Evolutionary conservation across 2,797 vertebrate genomes (phyloP), one percentile per base, ranked within the genome.

Genomic region (Eulemur rubriventer): DNA sequence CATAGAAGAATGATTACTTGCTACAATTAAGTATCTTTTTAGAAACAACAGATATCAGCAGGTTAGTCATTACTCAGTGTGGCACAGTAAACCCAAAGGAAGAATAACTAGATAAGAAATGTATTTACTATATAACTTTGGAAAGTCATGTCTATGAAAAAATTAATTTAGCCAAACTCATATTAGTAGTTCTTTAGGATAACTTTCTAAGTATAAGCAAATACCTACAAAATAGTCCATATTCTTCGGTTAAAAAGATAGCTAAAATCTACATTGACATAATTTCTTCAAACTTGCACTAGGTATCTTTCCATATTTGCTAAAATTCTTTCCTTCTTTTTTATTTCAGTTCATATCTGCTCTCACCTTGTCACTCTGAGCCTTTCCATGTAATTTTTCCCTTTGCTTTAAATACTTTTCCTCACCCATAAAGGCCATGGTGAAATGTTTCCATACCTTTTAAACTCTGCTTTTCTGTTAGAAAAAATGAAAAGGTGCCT

Each of bases 141-240:
- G 24, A 86, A 89, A 90, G 41, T 92, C 7, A 75, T 0, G 46
- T 89, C 10, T 46, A 38, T 93, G 24, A 73, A 92, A 85, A 86
- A 59, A 72, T 57, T 33, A 79, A 33, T 46, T 81, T 38, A 63
- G 11, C 3, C 30, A 81, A 89, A 92, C 82, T 94, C 55, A 78
- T 55, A 13, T 48, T 57, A 41, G 12, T n/a, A 78, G 12, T 69
- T 81, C 38, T 88, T 63, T n/a, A 73, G 73, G 35, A 69, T 6
- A 85, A 91, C 28, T 81, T 81, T 78, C 8, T 38, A 83, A 93
- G 50, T 78, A 30, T 76, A 96, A 81, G 18, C 48, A 88, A 89
- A 14, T 24, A 78, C 18, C 16, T 89, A 78, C 33, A 65, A 79
- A 41, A 75, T 17, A 86, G 57, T 80, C 9, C 24, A 50, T 18